Base-by-base conservation (phyloP, 2,797 vertebrate species). In the Cuculus canorus region DNA sequence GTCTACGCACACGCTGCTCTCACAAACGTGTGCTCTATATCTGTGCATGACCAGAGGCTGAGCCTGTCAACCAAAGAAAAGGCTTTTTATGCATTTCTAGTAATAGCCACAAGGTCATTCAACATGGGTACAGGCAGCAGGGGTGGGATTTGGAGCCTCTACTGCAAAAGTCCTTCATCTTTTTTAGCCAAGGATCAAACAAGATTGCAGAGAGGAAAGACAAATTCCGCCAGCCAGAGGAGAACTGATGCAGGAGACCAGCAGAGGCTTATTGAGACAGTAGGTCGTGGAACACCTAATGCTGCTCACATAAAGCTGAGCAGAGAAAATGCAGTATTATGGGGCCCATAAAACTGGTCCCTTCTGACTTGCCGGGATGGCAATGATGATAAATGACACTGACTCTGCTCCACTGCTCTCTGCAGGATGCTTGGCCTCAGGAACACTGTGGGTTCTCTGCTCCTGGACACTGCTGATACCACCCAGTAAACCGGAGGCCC, bases 81-180 rank as follows among this genome's bases (percentile, higher is more conserved):
- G 71, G 32, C 83, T 94, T 96, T 84, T 95, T 48, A n/a, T 66
- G 88, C 86, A 57, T 53, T 96, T 90, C 92, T 86, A 64, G 92
- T 57, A 79, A 92, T 63, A 95, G 78, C 59, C 37, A 64, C 86
- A 95, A 94, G 78, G 93, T 92, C 94, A 68, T 82, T 82, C 76
- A 41, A 15, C 3, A 1, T 13, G 32, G 68, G 18, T 60, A 68
- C 0, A 0, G 73, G 77, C 82, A 93, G 86, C 82, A 93, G 66
- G 78, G 73, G 52, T 27, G 28, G 30, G n/a, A 76, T 79, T 79
- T 84, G 72, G 76, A 96, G n/a, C 33, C 50, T 91, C 61, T 90
- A 39, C 63, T 63, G 48, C 86, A 80, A 23, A 95, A 95, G 43
- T 70, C 83, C 56, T 95, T 88, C 65, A 76, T 86, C 52, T 90